Base-by-base conservation (phyloP, 92 coral and sea anemone species). In the Paramuricea clavata region DNA sequence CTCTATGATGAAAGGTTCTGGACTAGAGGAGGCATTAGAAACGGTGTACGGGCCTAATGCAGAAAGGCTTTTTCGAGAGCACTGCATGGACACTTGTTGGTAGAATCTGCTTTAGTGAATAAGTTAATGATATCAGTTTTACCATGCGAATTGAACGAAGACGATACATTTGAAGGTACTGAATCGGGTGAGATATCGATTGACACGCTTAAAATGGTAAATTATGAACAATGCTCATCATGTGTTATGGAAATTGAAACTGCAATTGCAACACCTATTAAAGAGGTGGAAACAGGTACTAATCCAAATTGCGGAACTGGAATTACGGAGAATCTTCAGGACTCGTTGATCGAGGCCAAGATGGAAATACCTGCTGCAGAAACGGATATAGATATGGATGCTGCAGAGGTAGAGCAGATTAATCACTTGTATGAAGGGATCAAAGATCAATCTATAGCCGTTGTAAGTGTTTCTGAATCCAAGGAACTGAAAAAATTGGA, bases 51-150 rank as follows among this genome's bases (percentile, higher is more conserved):
- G 27, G 4, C 26, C 71, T 64, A n/a, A 64, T 25, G 33, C 71
- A 1, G 88, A 47, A 84, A 84, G 21, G 88, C 69, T 19, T n/a
- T 5, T 30, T 72, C 82, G 4, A 39, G 44, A 39, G 44, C 44
- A 2, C 49, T 84, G 1, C 65, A 81, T 15, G 70, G 88, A 72
- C 83, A 84, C 82, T 84, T 84, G 7, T 47, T 84, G 6, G 88
- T 84, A n/a, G 88, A 84, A 65, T 62, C 88, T 44, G 88, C 88
- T 17, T 34, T 84, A 44, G 64, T 81, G 6, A 59, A 59, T 64
- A 81, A 81, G 77, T 33, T 81, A 21, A 22, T 81, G 78, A 23
- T 23, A 52, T 12, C 79, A 73, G 5, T 73, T 41, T 30, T 73
- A 73, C 79, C 30, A 69, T n/a, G n/a, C n/a, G n/a, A n/a, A n/a